Conservation (phyloP, 2,113 vertebrate species). For the Heterochromis multidens region DNA sequence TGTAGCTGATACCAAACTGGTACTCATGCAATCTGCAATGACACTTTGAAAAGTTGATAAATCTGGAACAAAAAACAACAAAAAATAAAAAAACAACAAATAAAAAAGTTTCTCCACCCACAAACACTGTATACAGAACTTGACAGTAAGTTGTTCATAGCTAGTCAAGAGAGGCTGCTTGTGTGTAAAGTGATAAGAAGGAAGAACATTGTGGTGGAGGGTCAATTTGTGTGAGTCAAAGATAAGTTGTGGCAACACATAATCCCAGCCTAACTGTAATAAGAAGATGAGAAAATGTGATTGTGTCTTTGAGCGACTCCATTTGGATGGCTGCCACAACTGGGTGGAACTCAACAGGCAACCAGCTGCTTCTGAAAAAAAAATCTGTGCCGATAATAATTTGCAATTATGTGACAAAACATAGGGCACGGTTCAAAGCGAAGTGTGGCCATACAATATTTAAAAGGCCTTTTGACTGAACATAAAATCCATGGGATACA, state of each 20-base stretch:
- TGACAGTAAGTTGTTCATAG: constrained; percentile 19
- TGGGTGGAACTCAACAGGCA: constrained; percentile 21
- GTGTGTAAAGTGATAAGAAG: constrained; percentile 42
- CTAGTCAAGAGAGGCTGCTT: constrained; percentile 2
- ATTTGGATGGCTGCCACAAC: constrained; percentile 44
- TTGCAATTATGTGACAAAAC: constrained; percentile 53
- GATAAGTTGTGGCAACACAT: constrained; percentile 56
- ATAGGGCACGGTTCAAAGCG: constrained; percentile 42
- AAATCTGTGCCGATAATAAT: constrained; percentile 28
- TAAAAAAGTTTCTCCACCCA: constrained; percentile 2
- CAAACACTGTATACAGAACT: neutral
- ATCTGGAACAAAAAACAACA: neutral
- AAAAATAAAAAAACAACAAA: neutral
- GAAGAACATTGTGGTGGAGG: constrained; percentile 46
- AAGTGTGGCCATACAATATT: constrained; percentile 55
- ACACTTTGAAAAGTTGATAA: neutral
- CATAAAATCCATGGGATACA: neutral
- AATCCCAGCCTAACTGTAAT: constrained; percentile 60
- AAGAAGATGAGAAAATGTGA: constrained; percentile 64
- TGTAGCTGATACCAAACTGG: neutral
- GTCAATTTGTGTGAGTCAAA: constrained; percentile 56
- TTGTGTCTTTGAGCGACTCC: constrained; percentile 52
- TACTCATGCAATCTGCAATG: neutral
- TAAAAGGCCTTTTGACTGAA: constrained; percentile 26
- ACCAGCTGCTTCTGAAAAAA: constrained; percentile 30